Conservation (phyloP, 2,797 vertebrate species). For the Mionectes olivaceus region DNA sequence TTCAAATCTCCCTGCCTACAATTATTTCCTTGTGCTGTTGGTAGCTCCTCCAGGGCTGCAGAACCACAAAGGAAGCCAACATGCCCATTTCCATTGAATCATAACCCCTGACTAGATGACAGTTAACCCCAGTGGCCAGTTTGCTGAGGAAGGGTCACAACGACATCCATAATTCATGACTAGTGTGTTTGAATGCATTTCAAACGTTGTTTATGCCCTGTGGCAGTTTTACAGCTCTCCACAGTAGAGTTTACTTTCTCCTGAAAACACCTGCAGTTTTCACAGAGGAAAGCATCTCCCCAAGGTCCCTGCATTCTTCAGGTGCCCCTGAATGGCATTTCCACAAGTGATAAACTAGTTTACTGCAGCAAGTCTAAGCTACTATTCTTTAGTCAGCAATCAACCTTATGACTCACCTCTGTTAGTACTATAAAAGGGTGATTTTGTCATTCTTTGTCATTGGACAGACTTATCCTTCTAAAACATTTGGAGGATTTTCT, state of each 20-base stretch:
- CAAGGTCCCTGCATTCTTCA: background rate
- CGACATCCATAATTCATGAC: constrained; percentile 41
- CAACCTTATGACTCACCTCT: background rate
- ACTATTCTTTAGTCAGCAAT: background rate
- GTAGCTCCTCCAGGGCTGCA: background rate
- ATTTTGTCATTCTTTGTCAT: background rate
- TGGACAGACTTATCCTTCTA: background rate
- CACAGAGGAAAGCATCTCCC: background rate
- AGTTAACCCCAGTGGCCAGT: constrained; percentile 21
- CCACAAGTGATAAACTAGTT: background rate
- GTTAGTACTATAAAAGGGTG: background rate
- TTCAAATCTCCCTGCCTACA: background rate
- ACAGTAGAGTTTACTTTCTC: background rate
- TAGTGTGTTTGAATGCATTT: constrained; percentile 13
- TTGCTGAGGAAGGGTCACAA: constrained; percentile 20
- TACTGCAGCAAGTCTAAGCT: background rate
- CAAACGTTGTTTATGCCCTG: constrained; percentile 35
- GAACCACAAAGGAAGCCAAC: background rate
- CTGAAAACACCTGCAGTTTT: background rate
- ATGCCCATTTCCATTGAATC: background rate
- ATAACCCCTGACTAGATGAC: constrained; percentile 15
- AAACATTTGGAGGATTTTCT: background rate
- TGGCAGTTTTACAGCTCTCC: constrained; percentile 31
- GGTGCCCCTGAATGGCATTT: background rate
- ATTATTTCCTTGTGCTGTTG: constrained; percentile 4